phyloP scores from a whole-genome alignment of 2,797 vertebrate genomes.

The Gadopsis bispinosus region DNA sequence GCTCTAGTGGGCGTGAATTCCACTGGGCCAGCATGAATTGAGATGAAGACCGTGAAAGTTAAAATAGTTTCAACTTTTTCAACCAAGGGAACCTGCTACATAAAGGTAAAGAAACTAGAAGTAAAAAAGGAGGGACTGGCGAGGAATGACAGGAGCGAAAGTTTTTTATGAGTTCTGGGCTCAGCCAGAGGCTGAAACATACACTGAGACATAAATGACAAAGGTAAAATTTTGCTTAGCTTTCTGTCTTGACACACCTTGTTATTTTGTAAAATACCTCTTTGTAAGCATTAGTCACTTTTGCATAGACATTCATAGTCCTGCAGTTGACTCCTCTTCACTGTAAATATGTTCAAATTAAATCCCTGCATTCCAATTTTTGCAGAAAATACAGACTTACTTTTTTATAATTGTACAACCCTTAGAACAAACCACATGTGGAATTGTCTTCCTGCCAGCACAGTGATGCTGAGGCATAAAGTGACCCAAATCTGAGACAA shows the following conservation, averaged over 20 bases:
- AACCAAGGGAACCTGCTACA: not conserved
- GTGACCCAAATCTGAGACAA: constrained; percentile 22
- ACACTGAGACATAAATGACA: no score
- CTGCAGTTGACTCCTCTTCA: not conserved
- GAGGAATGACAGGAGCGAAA: no score
- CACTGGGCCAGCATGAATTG: not conserved
- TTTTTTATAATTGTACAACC: not conserved
- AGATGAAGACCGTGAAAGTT: not conserved
- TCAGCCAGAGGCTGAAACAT: not conserved
- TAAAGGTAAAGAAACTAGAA: not conserved
- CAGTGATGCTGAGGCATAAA: constrained; percentile 8
- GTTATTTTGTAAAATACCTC: constrained; percentile 39
- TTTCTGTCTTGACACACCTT: constrained; percentile 1
- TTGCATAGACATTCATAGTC: not conserved
- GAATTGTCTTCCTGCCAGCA: constrained; percentile 7
- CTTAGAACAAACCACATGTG: not conserved
- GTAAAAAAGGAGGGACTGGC: not conserved
- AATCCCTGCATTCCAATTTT: not conserved
- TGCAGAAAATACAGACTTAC: not conserved
- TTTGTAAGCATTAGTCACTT: not conserved
- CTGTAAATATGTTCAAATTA: not conserved
- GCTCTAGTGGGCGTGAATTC: not conserved
- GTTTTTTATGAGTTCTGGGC: not conserved
- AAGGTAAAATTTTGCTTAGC: not conserved
- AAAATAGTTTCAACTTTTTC: no score